phyloP scores from a whole-genome alignment of 2,797 vertebrate species.

The Diglossa cyanea region DNA sequence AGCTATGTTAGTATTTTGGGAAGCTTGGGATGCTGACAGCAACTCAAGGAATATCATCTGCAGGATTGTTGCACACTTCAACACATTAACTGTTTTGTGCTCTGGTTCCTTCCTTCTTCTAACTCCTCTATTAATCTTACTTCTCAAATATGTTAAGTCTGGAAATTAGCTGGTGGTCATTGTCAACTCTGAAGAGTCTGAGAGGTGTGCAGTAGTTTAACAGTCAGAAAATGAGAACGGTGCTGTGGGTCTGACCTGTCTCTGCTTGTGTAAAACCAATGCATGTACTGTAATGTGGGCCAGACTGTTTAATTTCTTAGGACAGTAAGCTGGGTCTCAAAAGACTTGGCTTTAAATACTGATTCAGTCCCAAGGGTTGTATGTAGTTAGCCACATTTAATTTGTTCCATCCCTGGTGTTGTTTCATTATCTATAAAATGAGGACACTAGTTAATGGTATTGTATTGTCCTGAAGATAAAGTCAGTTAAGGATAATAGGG shows the following conservation, averaged over 20 bases:
- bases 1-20: not conserved
- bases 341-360: not conserved
- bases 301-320: not conserved
- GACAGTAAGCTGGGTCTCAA: not conserved
- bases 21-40: not conserved
- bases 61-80: not conserved
- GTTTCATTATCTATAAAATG: not conserved
- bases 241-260: not conserved
- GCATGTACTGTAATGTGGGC: not conserved
- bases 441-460: not conserved
- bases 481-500: not conserved
- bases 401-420: not conserved
- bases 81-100: not conserved
- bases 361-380: not conserved
- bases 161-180: not conserved
- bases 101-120: not conserved
- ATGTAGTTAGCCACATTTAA: not conserved
- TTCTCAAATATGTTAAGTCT: not conserved
- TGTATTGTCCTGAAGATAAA: not conserved
- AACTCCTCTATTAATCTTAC: not conserved
- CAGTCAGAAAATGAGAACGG: not conserved
- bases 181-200: not conserved
- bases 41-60: accelerated
- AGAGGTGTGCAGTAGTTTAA: not conserved
- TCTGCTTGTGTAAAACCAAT: not conserved